Percentiles rank a stretch among this genome's conserved stretches.
These are phyloP conservation scores for Clavelina lepadiformis DNA, from an alignment of 23 tunicate genomes.

Conservation along the genomic window DNA sequence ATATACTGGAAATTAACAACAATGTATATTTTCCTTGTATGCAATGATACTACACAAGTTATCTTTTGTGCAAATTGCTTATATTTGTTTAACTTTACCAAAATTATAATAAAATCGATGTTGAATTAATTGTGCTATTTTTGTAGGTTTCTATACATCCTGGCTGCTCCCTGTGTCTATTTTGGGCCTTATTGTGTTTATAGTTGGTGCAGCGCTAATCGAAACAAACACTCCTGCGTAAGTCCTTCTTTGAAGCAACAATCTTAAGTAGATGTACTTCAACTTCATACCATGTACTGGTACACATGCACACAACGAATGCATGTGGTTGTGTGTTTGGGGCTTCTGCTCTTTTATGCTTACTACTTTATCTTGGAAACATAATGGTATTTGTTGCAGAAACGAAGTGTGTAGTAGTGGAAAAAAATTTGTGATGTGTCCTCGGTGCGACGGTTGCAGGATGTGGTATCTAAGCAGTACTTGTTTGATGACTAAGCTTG, in stretches of 20 bases:
- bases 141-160: constrained; percentile 79
- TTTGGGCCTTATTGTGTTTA: constrained; percentile 57
- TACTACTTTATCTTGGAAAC: too few species aligned
- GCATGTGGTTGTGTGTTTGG: too few species aligned
- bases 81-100: too few species aligned
- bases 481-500: constrained; percentile 56
- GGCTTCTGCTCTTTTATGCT: too few species aligned
- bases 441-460: constrained; percentile 48
- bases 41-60: too few species aligned
- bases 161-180: constrained; percentile 85
- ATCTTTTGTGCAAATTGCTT: too few species aligned
- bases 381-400: constrained; percentile 37
- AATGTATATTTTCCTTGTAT: too few species aligned
- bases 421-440: constrained; percentile 64
- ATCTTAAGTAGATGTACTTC: too few species aligned
- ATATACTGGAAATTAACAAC: too few species aligned
- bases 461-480: constrained; percentile 56
- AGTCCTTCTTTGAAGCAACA: constrained; percentile 9
- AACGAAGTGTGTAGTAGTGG: constrained; percentile 47
- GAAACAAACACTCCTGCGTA: constrained; percentile 53
- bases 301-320: too few species aligned
- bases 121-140: background rate
- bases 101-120: background rate
- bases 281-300: too few species aligned
- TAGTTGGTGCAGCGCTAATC: constrained; percentile 35